phyloP scores from a whole-genome alignment of 1,140 invertebrate genomes.

The Calliopsis andreniformis region DNA sequence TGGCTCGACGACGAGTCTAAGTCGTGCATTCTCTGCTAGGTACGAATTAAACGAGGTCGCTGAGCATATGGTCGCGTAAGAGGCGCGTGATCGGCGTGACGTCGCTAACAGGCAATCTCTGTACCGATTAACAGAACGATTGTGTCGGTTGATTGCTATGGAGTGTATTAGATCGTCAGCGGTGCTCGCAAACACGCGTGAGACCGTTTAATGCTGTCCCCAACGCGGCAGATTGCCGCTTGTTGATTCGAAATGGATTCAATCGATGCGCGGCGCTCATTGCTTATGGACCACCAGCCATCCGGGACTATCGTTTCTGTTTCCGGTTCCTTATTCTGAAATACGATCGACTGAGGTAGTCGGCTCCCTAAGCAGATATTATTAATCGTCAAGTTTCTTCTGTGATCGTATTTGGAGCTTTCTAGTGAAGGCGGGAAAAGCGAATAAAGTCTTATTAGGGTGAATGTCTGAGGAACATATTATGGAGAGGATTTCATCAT shows the following conservation, averaged over 20 bases:
- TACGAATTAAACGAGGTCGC: no score
- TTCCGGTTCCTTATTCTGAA: background rate
- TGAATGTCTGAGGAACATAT: no score
- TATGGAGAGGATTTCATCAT: no score
- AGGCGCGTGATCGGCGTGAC: no score
- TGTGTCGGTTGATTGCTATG: slow-evolving; percentile 28
- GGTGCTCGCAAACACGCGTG: slow-evolving; percentile 35
- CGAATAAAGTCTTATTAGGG: no score
- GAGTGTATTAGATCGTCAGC: slow-evolving; percentile 27
- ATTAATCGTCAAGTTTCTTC: background rate
- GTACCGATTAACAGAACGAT: slow-evolving; percentile 38
- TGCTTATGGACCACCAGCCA: slow-evolving; percentile 1
- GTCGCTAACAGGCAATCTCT: slow-evolving; percentile 41
- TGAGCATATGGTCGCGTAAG: no score
- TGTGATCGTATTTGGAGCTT: background rate
- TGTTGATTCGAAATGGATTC: slow-evolving; percentile 36
- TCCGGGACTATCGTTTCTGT: slow-evolving; percentile 3
- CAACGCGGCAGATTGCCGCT: slow-evolving; percentile 20
- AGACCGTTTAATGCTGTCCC: slow-evolving; percentile 32
- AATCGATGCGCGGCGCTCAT: background rate
- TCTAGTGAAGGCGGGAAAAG: background rate
- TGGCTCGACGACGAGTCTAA: no score
- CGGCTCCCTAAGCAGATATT: background rate
- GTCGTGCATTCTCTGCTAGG: no score
- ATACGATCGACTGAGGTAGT: background rate